phyloP scores from a whole-genome alignment of 2,113 vertebrate species.

The Falco punctatus region DNA sequence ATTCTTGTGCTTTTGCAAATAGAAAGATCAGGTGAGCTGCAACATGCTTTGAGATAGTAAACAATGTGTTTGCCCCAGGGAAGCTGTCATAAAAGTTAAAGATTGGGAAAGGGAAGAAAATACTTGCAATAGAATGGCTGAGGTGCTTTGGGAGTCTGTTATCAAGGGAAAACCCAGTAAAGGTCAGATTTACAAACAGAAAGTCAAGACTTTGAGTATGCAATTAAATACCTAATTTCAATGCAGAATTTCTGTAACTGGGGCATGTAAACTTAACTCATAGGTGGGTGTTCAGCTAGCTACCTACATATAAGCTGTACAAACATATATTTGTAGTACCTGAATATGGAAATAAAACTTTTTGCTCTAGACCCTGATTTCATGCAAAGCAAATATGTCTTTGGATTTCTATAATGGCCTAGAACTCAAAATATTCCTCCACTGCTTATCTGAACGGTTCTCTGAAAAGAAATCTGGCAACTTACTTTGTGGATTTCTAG shows the following conservation, averaged over 20 bases:
- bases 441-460: not conserved
- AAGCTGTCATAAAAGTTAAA: not conserved
- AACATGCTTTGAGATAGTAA: not conserved
- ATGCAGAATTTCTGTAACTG: not conserved
- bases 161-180: not conserved
- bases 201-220: not conserved
- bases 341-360: not conserved
- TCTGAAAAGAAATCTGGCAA: not conserved
- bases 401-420: not conserved
- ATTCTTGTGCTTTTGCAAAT: not conserved
- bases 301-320: not conserved
- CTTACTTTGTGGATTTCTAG: not conserved
- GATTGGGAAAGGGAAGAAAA: conserved; percentile 2
- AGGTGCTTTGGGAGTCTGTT: not conserved
- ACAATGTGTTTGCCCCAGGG: not conserved
- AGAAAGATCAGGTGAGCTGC: not conserved
- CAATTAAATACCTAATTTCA: not conserved
- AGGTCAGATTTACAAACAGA: not conserved
- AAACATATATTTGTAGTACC: not conserved
- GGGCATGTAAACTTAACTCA: not conserved
- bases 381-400: rapidly evolving
- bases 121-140: not conserved
- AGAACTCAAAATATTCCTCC: not conserved
- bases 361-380: not conserved
- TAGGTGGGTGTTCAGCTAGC: not conserved